These are phyloP conservation scores for Cheilosia vulpina DNA, from an alignment of 2,888 invertebrate genomes.

Conservation along the genomic window DNA sequence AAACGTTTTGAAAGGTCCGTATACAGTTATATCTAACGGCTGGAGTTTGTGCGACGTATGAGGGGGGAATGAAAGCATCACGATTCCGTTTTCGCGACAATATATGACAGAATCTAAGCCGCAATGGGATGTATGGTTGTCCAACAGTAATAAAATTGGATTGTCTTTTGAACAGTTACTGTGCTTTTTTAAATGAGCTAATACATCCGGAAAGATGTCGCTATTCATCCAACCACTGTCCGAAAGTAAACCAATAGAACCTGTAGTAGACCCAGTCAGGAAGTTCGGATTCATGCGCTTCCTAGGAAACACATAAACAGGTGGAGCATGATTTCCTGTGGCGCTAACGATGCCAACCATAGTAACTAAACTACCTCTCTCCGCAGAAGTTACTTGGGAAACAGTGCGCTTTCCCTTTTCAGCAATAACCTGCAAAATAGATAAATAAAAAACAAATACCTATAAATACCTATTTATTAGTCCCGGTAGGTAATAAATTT, in stretches of 20 bases:
- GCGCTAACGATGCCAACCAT: conserved; percentile 2
- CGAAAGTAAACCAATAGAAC: not conserved
- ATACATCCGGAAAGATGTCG: conserved; percentile 13
- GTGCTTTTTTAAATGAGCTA: conserved; percentile 77
- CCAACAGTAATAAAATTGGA: conserved; percentile 38
- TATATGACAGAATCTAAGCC: conserved; percentile 8
- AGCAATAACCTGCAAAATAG: conserved; percentile 1
- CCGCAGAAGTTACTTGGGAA: too few relatives aligned
- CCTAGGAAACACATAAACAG: conserved; percentile 18
- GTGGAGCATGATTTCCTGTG: conserved; percentile 2
- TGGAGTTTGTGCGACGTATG: not conserved
- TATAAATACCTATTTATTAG: not conserved
- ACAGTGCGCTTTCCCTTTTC: conserved; percentile 18
- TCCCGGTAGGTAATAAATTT: not conserved
- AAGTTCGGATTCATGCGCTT: conserved; percentile 6
- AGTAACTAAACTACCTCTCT: not conserved
- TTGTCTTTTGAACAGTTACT: conserved; percentile 29
- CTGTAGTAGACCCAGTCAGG: not conserved
- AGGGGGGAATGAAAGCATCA: conserved; percentile 20
- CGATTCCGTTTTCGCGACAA: conserved; percentile 18
- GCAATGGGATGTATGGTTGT: conserved; percentile 27
- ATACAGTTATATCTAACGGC: too few relatives aligned
- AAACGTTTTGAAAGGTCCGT: too few relatives aligned
- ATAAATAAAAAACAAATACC: not conserved
- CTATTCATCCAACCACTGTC: conserved; percentile 15